Conservation (phyloP, 1,140 invertebrate species). For the Dendrolimus punctatus region DNA sequence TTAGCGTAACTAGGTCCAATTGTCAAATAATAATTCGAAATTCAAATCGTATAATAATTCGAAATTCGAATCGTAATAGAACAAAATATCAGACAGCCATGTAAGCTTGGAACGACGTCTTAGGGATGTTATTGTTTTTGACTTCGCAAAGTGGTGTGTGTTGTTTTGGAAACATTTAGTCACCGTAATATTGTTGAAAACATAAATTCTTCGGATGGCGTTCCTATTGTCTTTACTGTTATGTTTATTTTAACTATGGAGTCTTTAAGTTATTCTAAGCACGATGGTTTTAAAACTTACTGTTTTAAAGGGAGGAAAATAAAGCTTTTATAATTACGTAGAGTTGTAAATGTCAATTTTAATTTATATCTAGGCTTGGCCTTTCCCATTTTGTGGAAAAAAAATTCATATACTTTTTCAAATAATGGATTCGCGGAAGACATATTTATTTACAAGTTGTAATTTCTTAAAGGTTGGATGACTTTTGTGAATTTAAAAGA, state of each 20-base stretch:
- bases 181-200: constrained; percentile 18
- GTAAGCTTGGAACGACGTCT: constrained; percentile 29
- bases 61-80: too few relatives aligned
- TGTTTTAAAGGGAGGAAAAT: constrained; percentile 2
- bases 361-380: too few relatives aligned
- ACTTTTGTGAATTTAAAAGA: too few relatives aligned
- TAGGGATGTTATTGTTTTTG: constrained; percentile 52
- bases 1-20: too few relatives aligned
- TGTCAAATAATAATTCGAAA: too few relatives aligned
- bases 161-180: constrained; percentile 65
- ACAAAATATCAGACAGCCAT: neutral
- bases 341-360: too few relatives aligned
- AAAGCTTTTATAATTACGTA: neutral
- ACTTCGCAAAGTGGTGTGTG: constrained; percentile 46
- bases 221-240: constrained; percentile 64
- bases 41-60: too few relatives aligned
- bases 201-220: constrained; percentile 59
- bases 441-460: too few relatives aligned
- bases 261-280: constrained; percentile 12
- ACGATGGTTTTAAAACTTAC: neutral
- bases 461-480: too few relatives aligned
- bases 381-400: too few relatives aligned
- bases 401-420: too few relatives aligned
- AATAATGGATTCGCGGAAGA: too few relatives aligned
- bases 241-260: constrained; percentile 55